These are phyloP conservation scores for Drosophila maculinotata DNA, from an alignment of 2,888 invertebrate species.

Conservation along the genomic window DNA sequence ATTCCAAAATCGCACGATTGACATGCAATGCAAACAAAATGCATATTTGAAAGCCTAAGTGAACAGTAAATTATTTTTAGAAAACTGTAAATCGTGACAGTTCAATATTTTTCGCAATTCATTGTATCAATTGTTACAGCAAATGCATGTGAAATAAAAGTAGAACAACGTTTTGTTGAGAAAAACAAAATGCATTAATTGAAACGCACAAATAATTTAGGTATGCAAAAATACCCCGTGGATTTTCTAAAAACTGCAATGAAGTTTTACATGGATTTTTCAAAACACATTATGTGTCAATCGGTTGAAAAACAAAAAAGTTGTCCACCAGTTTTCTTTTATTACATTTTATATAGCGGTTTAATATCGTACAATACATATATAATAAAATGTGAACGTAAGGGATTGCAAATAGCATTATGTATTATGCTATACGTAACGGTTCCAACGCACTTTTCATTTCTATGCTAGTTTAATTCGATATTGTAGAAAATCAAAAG, in stretches of 20 bases:
- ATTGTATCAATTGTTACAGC: neutral
- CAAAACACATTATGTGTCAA: no score
- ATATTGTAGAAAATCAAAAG: neutral
- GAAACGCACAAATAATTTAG: no score
- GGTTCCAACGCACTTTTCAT: neutral
- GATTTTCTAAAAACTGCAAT: no score
- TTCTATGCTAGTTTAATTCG: neutral
- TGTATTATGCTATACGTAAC: conserved; percentile 12
- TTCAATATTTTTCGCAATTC: conserved; percentile 14
- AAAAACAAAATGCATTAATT: no score
- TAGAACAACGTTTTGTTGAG: no score
- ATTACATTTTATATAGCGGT: no score
- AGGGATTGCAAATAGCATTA: conserved; percentile 8
- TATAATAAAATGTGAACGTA: conserved; percentile 15
- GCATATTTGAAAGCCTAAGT: neutral
- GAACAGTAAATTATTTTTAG: neutral
- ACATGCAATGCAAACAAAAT: neutral
- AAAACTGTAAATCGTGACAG: conserved; percentile 6
- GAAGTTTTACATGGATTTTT: no score
- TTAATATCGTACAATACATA: neutral
- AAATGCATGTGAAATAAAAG: conserved; percentile 1
- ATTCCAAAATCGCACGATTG: neutral
- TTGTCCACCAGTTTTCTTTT: no score
- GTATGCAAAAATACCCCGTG: no score
- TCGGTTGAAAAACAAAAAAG: no score